A percentile compares a stretch with the other conserved stretches of the same genome.
These are phyloP conservation scores for Strigops habroptila DNA, from an alignment of 2,113 vertebrate genomes.

Conservation along the genomic window DNA sequence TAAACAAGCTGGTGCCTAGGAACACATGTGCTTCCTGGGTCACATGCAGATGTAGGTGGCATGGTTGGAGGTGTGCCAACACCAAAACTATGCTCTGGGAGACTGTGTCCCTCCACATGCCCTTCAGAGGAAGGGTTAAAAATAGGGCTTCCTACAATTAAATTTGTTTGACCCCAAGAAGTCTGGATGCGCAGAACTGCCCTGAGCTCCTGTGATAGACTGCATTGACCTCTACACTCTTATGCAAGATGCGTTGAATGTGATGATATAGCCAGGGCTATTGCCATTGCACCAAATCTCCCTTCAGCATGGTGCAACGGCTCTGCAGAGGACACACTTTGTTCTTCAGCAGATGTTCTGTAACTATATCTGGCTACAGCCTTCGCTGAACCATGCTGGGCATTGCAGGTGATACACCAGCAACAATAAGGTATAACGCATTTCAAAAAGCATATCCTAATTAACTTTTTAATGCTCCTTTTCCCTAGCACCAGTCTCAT, in stretches of 20 bases:
- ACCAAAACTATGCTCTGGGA: neutral
- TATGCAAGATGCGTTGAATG: neutral
- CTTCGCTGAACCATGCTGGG: neutral
- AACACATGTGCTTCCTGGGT: neutral
- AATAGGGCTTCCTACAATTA: neutral
- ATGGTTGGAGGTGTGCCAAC: neutral
- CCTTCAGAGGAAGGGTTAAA: neutral
- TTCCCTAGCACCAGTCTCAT: constrained; percentile 9
- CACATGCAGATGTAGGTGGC: neutral
- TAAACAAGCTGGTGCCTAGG: neutral
- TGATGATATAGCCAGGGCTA: neutral
- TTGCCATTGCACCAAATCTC: neutral
- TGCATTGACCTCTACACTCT: neutral
- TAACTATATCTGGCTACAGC: constrained; percentile 32
- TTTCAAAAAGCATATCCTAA: constrained; percentile 18
- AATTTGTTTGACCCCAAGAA: neutral
- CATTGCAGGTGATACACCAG: neutral
- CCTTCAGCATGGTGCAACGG: neutral
- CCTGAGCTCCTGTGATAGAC: neutral
- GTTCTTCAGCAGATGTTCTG: constrained; percentile 51
- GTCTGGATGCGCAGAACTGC: neutral
- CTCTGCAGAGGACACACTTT: neutral
- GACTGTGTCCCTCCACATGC: neutral
- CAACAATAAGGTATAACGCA: neutral
- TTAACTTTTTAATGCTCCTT: constrained; percentile 36